Evolutionary conservation across 2,797 vertebrate genomes (phyloP).

Genomic region (Danio jaintianensis): DNA sequence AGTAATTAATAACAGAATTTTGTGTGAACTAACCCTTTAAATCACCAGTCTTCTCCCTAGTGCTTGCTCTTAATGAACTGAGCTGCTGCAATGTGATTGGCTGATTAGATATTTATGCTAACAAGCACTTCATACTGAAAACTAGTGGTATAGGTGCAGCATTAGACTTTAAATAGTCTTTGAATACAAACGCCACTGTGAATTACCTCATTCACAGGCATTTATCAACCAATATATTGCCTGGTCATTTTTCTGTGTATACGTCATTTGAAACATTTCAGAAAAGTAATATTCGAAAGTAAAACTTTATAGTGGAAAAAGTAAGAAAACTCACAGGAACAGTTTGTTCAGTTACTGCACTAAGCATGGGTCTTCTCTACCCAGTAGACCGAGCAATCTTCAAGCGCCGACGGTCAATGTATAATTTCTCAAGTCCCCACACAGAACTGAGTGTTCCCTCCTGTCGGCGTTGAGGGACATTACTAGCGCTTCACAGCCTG

Average conservation of each 20-base stretch:
- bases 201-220: background rate
- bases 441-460: conserved; percentile 25
- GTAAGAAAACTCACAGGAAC: background rate
- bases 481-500: conserved; percentile 3
- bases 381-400: background rate
- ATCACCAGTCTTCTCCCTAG: too few relatives aligned
- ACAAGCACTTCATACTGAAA: background rate
- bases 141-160: background rate
- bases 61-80: too few relatives aligned
- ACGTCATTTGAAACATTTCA: background rate
- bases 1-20: too few relatives aligned
- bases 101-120: too few relatives aligned
- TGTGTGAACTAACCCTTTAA: too few relatives aligned
- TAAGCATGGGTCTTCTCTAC: background rate
- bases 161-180: background rate
- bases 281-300: background rate
- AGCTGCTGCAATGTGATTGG: too few relatives aligned
- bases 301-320: background rate
- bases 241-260: background rate
- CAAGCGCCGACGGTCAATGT: conserved; percentile 6
- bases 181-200: background rate
- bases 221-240: background rate
- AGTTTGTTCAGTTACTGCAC: conserved; percentile 2
- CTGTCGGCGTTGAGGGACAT: conserved; percentile 6
- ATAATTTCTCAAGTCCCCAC: conserved; percentile 19